Percentiles rank a stretch among this genome's conserved stretches.
These are phyloP conservation scores for Nanorana parkeri DNA, from an alignment of 2,113 vertebrate species.

Conservation along the genomic window DNA sequence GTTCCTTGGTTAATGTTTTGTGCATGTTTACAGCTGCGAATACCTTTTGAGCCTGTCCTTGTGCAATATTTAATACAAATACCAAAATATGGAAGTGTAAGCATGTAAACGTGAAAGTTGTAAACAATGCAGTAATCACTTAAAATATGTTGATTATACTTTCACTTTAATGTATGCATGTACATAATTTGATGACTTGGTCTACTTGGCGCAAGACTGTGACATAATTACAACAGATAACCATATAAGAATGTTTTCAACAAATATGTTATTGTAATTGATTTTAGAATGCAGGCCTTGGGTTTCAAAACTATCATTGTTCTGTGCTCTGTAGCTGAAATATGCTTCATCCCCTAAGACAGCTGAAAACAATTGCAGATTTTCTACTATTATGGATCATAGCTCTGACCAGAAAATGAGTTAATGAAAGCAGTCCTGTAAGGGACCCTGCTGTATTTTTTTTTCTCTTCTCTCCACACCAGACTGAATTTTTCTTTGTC, in stretches of 20 bases:
- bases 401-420: constrained; percentile 48
- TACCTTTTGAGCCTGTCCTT: no score
- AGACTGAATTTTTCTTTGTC: constrained; percentile 55
- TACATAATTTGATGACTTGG: neutral
- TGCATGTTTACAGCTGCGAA: no score
- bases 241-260: constrained; percentile 31
- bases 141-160: no score
- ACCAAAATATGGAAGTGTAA: no score
- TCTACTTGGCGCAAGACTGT: neutral
- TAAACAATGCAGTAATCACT: no score
- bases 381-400: constrained; percentile 51
- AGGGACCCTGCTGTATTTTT: constrained; percentile 62
- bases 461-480: constrained; percentile 58
- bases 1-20: no score
- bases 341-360: constrained; percentile 41
- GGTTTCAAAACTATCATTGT: constrained; percentile 44
- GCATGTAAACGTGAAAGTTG: no score
- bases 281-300: constrained; percentile 32
- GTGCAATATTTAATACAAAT: no score
- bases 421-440: constrained; percentile 57
- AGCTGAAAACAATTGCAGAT: constrained; percentile 28
- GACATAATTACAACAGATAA: constrained; percentile 18
- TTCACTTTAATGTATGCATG: no score
- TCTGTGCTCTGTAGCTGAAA: constrained; percentile 30
- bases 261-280: constrained; percentile 34